Percentiles rank a stretch among this genome's conserved stretches.
Conservation (phyloP, 92 coral and sea anemone genomes). For the Umimayanthus chanpuru region DNA sequence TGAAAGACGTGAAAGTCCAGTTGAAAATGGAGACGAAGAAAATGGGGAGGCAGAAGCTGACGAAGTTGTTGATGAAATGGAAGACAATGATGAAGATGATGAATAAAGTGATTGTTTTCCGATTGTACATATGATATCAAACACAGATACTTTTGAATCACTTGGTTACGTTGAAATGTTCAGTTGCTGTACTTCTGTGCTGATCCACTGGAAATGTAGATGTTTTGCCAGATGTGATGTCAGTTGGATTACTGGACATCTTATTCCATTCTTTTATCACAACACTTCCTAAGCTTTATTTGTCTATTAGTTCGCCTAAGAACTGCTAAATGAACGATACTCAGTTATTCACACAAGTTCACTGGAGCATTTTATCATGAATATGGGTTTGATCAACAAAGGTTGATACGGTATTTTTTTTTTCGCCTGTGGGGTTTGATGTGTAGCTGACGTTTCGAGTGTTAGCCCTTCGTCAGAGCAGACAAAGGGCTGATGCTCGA, state of each 20-base stretch:
- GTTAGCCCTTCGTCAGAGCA: too few species aligned
- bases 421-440: too few species aligned
- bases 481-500: too few species aligned
- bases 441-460: too few species aligned
- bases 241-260: too few species aligned
- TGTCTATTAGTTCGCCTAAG: not conserved
- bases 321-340: not conserved
- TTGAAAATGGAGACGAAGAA: conserved; percentile 69
- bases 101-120: conserved; percentile 44
- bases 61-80: conserved; percentile 66
- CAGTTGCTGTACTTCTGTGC: not conserved
- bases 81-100: conserved; percentile 71
- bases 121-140: not conserved
- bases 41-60: conserved; percentile 67
- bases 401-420: too few species aligned
- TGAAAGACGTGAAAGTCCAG: conserved; percentile 57
- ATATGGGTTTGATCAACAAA: too few species aligned
- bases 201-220: not conserved
- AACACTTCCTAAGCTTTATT: not conserved
- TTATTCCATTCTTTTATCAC: not conserved
- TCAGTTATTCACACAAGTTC: not conserved
- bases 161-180: not conserved
- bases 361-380: too few species aligned
- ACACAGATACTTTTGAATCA: not conserved
- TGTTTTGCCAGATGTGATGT: not conserved